Base-by-base conservation (phyloP, 2,113 vertebrate species). In the Gymnocephalus cernua region DNA sequence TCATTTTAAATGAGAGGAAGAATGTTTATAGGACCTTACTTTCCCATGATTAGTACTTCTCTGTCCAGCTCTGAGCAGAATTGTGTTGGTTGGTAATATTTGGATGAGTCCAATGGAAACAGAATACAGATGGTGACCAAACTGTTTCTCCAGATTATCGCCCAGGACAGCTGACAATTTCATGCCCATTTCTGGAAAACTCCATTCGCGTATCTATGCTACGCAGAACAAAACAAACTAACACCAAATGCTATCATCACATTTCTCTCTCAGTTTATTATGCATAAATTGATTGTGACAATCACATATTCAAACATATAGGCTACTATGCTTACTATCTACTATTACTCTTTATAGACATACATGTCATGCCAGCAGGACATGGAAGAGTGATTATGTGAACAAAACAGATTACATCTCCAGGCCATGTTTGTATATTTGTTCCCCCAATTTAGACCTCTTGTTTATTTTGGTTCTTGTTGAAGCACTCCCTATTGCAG, bases 151-250 rank as follows among this genome's bases (percentile, higher is more conserved):
- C 44, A 64, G 84, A 63, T 69, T 50, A 56, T 57, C 4, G 29
- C 50, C 74, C 70, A 74, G 29, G 35, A 82, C 85, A 89, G 74
- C 89, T 84, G 85, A 79, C 57, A 41, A 78, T 82, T 86, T 90
- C 57, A 85, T 80, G 77, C 73, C 73, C 32, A 59, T 62, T 80
- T 80, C 61, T 83, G 64, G 61, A 47, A 8, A 53, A 57, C 44
- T 85, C 47, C 44, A 25, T 79, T 3, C 29, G 41, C 4, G 41
- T 35, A 56, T 50, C 58, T n/a, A 47, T 13, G 44, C 69, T 47
- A 51, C 32, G 9, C 6, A 50, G 21, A 74, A 29, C 38, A 63
- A 62, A 69, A 77, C 63, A 66, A 54, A 29, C 44, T 6, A 59
- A 59, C 47, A 68, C 35, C 35, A 45, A 59, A 70, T 41, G 2